phyloP scores from a whole-genome alignment of 2,888 invertebrate genomes.

The Neria commutata region DNA sequence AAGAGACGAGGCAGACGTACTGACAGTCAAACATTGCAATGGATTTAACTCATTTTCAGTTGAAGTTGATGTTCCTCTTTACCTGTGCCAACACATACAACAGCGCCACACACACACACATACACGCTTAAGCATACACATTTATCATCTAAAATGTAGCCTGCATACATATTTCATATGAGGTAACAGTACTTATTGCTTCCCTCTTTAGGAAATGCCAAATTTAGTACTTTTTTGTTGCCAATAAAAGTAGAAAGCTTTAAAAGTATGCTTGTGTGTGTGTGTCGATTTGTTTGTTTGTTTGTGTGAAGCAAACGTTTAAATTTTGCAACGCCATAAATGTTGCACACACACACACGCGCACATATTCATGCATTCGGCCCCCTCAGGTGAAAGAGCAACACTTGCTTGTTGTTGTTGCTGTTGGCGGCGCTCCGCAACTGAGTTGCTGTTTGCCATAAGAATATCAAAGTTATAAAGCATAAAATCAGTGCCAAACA shows the following conservation, averaged over 20 bases:
- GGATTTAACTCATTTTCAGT: constrained; percentile 50
- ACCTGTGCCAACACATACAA: background rate
- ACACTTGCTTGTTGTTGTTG: constrained; percentile 39
- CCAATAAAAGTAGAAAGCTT: constrained; percentile 14
- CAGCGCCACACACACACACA: constrained; percentile 23
- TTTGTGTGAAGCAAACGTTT: background rate
- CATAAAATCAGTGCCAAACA: constrained; percentile 58
- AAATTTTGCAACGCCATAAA: constrained; percentile 3
- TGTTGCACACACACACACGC: constrained; percentile 15
- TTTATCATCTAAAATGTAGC: constrained; percentile 22
- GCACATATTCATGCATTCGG: constrained; percentile 34
- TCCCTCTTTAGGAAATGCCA: constrained; percentile 8
- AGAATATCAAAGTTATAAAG: constrained; percentile 59
- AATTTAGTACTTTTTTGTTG: constrained; percentile 21
- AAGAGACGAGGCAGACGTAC: constrained; percentile 6
- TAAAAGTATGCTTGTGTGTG: background rate
- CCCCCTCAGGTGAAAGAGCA: constrained; percentile 47
- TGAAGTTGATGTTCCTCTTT: constrained; percentile 28
- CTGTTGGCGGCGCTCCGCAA: constrained; percentile 45
- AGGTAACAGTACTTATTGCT: constrained; percentile 6
- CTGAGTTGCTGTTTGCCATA: constrained; percentile 33
- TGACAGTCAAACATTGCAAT: constrained; percentile 36
- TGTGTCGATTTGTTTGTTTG: too few relatives aligned
- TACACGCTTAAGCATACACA: constrained; percentile 30
- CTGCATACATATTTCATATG: constrained; percentile 19